A percentile compares a stretch with the other conserved stretches of the same genome.
These are phyloP conservation scores for Probosciger aterrimus DNA, from an alignment of 2,113 vertebrate genomes.

Conservation along the genomic window DNA sequence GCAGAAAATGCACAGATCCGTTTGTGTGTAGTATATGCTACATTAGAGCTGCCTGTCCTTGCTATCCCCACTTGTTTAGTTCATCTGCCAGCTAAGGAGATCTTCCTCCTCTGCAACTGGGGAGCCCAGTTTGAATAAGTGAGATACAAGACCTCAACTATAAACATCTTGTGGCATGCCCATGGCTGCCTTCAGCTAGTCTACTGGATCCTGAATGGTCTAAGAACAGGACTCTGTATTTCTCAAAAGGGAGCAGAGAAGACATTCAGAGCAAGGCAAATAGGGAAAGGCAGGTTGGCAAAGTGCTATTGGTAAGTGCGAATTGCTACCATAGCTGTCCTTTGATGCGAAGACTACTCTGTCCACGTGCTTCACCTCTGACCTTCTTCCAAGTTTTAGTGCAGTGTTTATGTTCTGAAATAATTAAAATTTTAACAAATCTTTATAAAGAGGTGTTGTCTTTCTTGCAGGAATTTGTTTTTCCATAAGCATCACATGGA, in stretches of 20 bases:
- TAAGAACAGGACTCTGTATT: neutral
- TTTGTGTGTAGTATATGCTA: neutral
- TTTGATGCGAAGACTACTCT: neutral
- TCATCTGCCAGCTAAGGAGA: neutral
- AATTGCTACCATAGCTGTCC: neutral
- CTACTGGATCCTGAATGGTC: too few species aligned
- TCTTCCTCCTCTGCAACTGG: neutral
- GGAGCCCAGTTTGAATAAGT: neutral
- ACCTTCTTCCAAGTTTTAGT: neutral
- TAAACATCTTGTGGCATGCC: neutral
- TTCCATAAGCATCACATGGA: neutral
- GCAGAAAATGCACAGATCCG: neutral
- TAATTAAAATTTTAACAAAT: neutral
- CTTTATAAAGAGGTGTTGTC: neutral
- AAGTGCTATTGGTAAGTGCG: neutral
- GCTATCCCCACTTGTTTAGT: neutral
- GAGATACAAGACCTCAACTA: neutral
- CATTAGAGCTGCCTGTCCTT: neutral
- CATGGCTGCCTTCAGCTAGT: neutral
- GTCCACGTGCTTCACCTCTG: neutral
- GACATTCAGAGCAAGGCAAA: neutral
- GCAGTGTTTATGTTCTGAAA: neutral
- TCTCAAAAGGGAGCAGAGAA: neutral
- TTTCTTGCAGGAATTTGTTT: neutral
- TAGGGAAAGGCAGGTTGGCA: neutral